A percentile compares a stretch with the other conserved stretches of the same genome.
Conservation (phyloP, 1,140 invertebrate genomes). For the Scaptomyza graminum region DNA sequence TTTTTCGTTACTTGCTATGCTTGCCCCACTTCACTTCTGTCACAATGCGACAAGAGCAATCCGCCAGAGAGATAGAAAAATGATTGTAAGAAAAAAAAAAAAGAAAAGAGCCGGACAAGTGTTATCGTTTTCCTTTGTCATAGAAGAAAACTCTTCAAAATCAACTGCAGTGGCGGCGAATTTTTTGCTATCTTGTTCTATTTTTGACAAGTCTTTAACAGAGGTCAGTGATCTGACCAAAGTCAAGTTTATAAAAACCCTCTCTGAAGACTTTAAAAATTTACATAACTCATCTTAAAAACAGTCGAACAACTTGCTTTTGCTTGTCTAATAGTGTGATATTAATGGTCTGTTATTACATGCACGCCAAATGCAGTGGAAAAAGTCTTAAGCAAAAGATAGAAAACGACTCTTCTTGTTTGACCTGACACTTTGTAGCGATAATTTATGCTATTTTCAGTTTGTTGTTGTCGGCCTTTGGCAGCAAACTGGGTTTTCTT, state of each 20-base stretch:
- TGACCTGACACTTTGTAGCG: conserved; percentile 37
- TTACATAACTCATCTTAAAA: conserved; percentile 45
- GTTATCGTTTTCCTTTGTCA: conserved; percentile 55
- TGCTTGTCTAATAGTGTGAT: conserved; percentile 45
- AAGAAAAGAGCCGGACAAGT: conserved; percentile 21
- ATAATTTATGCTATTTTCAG: conserved; percentile 70
- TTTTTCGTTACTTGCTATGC: background rate
- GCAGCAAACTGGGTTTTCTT: conserved; percentile 32
- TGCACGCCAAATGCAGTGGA: conserved; percentile 69
- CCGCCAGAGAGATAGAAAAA: conserved; percentile 28
- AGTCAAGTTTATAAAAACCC: background rate
- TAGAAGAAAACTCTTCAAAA: conserved; percentile 27
- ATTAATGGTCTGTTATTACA: conserved; percentile 69
- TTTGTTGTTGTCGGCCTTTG: conserved; percentile 57
- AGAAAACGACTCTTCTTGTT: conserved; percentile 4
- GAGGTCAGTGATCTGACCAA: conserved; percentile 35
- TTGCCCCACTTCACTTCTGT: conserved; percentile 63
- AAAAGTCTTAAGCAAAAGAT: conserved; percentile 40
- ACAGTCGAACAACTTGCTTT: background rate
- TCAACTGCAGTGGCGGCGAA: conserved; percentile 43
- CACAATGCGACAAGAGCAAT: conserved; percentile 60
- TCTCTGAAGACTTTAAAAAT: background rate
- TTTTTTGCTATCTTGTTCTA: conserved; percentile 10
- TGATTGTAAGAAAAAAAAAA: conserved; percentile 19
- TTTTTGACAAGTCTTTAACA: conserved; percentile 36